A percentile compares a stretch with the other conserved stretches of the same genome.
phyloP scores from a whole-genome alignment of 2,888 invertebrate species.

The Eupithecia pulchellata region DNA sequence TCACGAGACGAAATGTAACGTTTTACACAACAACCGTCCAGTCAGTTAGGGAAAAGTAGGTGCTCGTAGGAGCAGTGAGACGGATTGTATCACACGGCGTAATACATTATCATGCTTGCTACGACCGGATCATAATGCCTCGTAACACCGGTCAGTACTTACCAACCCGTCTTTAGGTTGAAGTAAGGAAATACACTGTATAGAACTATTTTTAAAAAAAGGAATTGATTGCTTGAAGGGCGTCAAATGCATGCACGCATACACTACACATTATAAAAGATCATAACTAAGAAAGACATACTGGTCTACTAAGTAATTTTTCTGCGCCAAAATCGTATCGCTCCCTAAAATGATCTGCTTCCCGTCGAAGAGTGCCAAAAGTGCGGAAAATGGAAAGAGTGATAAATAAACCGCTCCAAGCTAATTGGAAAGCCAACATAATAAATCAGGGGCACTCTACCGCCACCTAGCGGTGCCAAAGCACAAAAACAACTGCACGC shows the following conservation, averaged over 20 bases:
- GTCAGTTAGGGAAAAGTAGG: no score
- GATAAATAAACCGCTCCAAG: conserved; percentile 77
- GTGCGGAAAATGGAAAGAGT: conserved; percentile 76
- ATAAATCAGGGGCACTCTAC: conserved; percentile 75
- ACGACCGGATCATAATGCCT: no score
- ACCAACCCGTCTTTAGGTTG: no score
- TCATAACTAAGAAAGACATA: not conserved
- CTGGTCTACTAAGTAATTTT: no score
- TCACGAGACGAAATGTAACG: no score
- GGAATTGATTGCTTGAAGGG: not conserved
- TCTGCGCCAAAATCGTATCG: conserved; percentile 32
- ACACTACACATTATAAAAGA: no score
- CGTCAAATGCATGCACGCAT: not conserved
- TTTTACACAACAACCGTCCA: no score
- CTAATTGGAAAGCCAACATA: conserved; percentile 79
- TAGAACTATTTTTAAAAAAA: not conserved
- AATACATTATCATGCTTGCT: no score
- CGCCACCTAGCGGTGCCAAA: conserved; percentile 43
- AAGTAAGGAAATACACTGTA: no score
- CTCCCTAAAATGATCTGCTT: conserved; percentile 37
- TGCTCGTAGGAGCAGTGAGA: no score
- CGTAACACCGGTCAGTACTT: no score
- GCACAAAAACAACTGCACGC: conserved; percentile 48
- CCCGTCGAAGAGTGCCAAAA: conserved; percentile 58
- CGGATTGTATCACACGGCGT: no score